phyloP scores from a whole-genome alignment of 2,113 vertebrate genomes.

The Nothobranchius kuhntae region DNA sequence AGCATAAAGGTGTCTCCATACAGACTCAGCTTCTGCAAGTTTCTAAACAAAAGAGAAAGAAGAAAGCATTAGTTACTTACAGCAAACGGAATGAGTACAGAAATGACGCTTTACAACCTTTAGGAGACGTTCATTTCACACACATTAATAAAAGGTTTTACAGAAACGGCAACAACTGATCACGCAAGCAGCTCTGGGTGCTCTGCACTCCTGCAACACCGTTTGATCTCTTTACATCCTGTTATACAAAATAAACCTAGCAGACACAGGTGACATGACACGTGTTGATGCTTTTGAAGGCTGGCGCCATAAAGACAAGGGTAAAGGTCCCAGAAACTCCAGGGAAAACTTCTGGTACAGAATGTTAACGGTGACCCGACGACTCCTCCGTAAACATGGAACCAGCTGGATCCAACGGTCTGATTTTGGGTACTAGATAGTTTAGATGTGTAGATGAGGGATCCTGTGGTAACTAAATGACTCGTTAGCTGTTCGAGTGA shows the following conservation, averaged over 20 bases:
- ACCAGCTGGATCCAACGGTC: too few species aligned
- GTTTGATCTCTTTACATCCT: slow-evolving; percentile 8
- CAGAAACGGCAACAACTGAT: slow-evolving; percentile 11
- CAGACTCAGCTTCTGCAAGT: slow-evolving; percentile 93
- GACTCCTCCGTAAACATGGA: neutral
- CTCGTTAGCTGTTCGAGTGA: too few species aligned
- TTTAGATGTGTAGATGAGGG: too few species aligned
- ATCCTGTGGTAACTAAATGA: too few species aligned
- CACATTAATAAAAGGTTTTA: neutral
- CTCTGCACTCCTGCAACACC: slow-evolving; percentile 9
- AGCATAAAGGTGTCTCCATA: slow-evolving; percentile 94
- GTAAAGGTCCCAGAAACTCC: neutral
- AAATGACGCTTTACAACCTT: neutral
- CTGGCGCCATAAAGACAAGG: neutral
- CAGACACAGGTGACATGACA: slow-evolving; percentile 7
- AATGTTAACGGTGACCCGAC: neutral
- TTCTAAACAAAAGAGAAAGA: slow-evolving; percentile 72
- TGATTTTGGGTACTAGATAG: too few species aligned
- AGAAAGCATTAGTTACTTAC: neutral
- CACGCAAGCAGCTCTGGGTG: slow-evolving; percentile 9
- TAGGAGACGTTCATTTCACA: neutral
- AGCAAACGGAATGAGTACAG: neutral
- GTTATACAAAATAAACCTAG: slow-evolving; percentile 28
- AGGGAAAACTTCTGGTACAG: neutral
- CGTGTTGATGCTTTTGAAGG: slow-evolving; percentile 1